These are phyloP conservation scores for Chrysomallon squamiferum DNA, from an alignment of 1,140 invertebrate genomes.

Conservation along the genomic window DNA sequence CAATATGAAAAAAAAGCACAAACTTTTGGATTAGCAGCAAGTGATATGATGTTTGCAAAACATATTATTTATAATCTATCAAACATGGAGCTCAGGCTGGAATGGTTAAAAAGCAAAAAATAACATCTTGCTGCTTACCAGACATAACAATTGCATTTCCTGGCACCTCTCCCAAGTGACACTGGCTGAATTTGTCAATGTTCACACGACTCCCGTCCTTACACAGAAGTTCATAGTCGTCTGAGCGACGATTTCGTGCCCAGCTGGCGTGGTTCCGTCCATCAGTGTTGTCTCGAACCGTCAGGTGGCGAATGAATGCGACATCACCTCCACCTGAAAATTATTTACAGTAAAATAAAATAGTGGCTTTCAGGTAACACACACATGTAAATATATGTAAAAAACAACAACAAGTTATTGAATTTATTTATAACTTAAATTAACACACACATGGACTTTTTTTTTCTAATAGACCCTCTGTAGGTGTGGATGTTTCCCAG, in stretches of 20 bases:
- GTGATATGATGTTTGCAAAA: no score
- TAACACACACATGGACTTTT: not conserved
- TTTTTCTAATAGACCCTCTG: no score
- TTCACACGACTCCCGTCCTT: constrained; percentile 80
- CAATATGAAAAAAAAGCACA: no score
- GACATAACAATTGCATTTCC: constrained; percentile 90
- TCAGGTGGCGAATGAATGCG: constrained; percentile 93
- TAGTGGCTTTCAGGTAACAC: no score
- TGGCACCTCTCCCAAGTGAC: constrained; percentile 90
- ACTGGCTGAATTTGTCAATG: constrained; percentile 80
- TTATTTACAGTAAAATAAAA: no score
- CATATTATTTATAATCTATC: no score
- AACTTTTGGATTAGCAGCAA: no score
- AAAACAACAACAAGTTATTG: not conserved
- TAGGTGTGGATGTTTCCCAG: no score
- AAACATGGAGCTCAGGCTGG: no score
- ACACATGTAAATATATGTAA: not conserved
- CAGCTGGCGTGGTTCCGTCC: constrained; percentile 87
- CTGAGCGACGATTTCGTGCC: constrained; percentile 86
- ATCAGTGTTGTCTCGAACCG: constrained; percentile 88
- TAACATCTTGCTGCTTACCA: constrained; percentile 68
- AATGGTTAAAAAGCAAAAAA: no score
- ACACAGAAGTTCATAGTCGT: constrained; percentile 93
- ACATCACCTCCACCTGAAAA: constrained; percentile 77
- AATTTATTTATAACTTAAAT: not conserved